A percentile compares a stretch with the other conserved stretches of the same genome.
phyloP scores from a whole-genome alignment of 2,888 invertebrate species.

The Reticulitermes lucifugus region DNA sequence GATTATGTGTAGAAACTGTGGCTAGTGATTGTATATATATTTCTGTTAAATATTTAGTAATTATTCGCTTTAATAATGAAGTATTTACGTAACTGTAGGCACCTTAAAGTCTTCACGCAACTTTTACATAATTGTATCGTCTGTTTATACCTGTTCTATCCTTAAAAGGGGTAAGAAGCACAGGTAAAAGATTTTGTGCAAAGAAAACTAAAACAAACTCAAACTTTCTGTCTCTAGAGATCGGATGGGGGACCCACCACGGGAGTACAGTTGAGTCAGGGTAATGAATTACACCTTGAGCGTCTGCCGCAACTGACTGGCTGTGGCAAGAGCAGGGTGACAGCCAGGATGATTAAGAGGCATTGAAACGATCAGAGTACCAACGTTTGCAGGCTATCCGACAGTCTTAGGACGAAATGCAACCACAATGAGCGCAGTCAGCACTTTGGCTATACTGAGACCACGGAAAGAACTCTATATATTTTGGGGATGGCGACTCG shows the following conservation, averaged over 20 bases:
- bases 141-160: neutral
- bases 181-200: neutral
- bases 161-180: neutral
- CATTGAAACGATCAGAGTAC: neutral
- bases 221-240: neutral
- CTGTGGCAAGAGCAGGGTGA: slow-evolving; percentile 16
- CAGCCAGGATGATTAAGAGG: slow-evolving; percentile 14
- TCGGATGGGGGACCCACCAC: neutral
- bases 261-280: neutral
- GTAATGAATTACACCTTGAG: slow-evolving; percentile 34
- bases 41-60: no score
- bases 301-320: slow-evolving; percentile 6
- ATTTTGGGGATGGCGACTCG: no score
- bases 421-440: no score
- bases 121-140: neutral
- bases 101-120: no score
- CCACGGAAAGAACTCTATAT: no score
- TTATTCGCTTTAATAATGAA: no score
- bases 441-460: no score
- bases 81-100: no score
- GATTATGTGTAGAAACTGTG: no score
- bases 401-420: neutral
- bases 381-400: slow-evolving; percentile 12
- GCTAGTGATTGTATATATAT: no score
- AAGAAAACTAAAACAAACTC: neutral